Conservation (phyloP, 1,140 invertebrate genomes). For the Araneus ventricosus region DNA sequence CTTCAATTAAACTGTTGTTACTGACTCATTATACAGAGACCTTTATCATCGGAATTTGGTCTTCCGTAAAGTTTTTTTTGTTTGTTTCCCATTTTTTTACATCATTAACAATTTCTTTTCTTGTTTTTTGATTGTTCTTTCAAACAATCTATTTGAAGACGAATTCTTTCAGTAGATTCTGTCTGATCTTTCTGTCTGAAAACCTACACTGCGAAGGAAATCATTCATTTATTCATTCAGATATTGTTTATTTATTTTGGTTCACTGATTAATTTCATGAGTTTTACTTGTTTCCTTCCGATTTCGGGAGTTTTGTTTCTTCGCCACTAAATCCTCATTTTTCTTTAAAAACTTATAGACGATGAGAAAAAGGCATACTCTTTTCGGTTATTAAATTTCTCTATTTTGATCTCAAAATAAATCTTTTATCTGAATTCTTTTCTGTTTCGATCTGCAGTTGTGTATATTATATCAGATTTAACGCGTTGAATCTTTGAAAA, state of each 20-base stretch:
- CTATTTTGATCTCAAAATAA: no score
- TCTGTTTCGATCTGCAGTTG: no score
- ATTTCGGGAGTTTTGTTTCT: no score
- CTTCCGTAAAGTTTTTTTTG: not conserved
- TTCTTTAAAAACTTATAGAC: no score
- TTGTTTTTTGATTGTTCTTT: not conserved
- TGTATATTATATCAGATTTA: no score
- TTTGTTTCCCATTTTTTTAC: not conserved
- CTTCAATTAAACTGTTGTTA: constrained; percentile 9
- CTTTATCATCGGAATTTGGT: not conserved
- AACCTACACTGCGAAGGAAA: not conserved
- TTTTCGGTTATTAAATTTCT: no score
- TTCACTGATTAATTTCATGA: not conserved
- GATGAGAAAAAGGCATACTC: no score
- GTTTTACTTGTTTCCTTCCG: not conserved
- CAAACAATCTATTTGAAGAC: not conserved
- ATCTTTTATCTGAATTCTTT: no score
- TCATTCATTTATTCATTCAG: not conserved
- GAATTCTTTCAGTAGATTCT: not conserved
- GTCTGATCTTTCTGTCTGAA: not conserved
- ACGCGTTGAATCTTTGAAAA: no score
- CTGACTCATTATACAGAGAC: not conserved
- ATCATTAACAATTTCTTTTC: not conserved
- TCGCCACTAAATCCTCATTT: no score
- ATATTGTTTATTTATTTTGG: not conserved